Base-by-base conservation (phyloP, 2,113 vertebrate genomes). In the Okapia johnstoni region DNA sequence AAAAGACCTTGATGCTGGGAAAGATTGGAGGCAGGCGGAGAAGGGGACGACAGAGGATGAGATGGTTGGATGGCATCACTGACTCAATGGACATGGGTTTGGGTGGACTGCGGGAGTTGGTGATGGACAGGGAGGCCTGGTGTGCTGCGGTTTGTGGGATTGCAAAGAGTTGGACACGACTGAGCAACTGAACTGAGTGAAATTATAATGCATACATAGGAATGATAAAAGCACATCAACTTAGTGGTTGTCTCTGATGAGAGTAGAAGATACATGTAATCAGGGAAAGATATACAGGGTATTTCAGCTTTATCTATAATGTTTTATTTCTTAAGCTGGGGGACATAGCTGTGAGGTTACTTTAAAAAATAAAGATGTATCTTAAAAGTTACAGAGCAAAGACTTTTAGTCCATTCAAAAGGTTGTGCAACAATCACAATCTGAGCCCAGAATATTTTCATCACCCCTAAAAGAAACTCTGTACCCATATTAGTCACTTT, bases 211-310 rank as follows among this genome's bases (percentile, higher is more conserved):
- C 52, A 88, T 93, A 73, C 89, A 91, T 86, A n/a, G 33, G 55
- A 76, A 66, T 93, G 87, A 92, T 96, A 66, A 57, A 54, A 96
- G n/a, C 55, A 77, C 70, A 88, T 95, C 77, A 86, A 66, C 66
- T 83, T 55, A 84, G 58, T 94, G 66, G 94, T 95, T 93, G 80
- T 95, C 54, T 87, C 60, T 81, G 58, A 84, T 87, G 21, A n/a
- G 36, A 54, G 52, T 83, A 23, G 77, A 93, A 81, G 55, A 83
- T 81, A 36, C 76, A 80, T 73, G 30, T 55, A 96, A 86, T 97
- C 90, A 97, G 79, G 58, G 79, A 93, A 85, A 60, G 61, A 43
- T 86, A 33, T 36, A 60, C 6, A 85, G 90, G 66, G 70, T 54
- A 66, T 60, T 86, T 54, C 12, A 89, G 60, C 66, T 95, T 12